phyloP scores from a whole-genome alignment of 2,113 vertebrate genomes.

The Pelodiscus sinensis region DNA sequence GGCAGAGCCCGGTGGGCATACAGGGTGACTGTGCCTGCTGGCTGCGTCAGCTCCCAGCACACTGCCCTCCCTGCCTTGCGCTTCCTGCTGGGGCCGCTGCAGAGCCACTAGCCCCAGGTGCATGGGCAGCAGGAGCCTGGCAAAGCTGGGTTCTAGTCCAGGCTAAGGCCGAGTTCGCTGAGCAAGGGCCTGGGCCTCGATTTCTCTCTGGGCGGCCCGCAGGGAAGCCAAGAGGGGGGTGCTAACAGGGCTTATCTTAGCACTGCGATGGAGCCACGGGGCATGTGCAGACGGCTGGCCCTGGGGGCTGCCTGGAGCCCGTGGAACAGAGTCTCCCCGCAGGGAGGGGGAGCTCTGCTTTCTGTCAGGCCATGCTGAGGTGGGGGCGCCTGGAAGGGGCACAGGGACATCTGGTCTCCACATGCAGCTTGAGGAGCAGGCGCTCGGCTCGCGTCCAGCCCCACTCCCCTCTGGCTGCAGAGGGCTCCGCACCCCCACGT shows the following conservation, averaged over 20 bases:
- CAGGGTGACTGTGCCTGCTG: background rate
- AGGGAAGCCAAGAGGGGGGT: background rate
- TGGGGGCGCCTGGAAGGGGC: background rate
- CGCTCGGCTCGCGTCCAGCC: too few species aligned
- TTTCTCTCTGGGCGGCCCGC: background rate
- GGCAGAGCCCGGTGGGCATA: too few species aligned
- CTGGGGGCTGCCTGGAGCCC: background rate
- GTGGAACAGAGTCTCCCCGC: background rate
- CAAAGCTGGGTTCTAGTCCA: background rate
- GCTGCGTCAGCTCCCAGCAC: background rate
- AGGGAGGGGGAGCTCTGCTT: background rate
- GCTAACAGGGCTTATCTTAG: background rate
- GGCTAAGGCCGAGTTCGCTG: background rate
- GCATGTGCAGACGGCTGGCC: background rate
- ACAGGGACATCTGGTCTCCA: slow-evolving; percentile 24
- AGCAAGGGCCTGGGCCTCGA: background rate
- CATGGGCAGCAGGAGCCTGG: background rate
- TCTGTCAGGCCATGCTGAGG: rapidly evolving
- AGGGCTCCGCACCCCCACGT: background rate
- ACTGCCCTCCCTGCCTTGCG: background rate
- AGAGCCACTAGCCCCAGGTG: too few species aligned
- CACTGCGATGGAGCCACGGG: background rate
- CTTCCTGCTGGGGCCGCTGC: background rate
- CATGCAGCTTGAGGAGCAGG: background rate
- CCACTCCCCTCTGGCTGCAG: background rate